Percentiles rank a stretch among this genome's conserved stretches.
Conservation (phyloP, 1,140 invertebrate species). For the Trichonephila clavata region DNA sequence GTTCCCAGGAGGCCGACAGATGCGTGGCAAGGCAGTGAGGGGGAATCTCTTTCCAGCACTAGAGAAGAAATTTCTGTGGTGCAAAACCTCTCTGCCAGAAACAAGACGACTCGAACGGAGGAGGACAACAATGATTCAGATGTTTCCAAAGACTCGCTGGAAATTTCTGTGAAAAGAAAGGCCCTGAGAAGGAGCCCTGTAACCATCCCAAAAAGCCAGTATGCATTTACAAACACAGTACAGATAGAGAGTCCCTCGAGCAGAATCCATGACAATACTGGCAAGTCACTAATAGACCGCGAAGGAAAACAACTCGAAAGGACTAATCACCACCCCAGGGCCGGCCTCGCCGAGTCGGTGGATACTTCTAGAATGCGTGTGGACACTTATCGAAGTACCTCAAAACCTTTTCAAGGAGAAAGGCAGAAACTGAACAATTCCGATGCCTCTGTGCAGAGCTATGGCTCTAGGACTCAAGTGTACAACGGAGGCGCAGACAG, state of each 20-base stretch:
- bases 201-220: not conserved
- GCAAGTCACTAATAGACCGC: not conserved
- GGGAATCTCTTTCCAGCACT: not conserved
- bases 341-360: not conserved
- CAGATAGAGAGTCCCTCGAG: slow-evolving; percentile 9
- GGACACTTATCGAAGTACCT: not conserved
- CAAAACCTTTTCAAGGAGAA: not conserved
- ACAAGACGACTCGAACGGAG: not conserved
- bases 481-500: not conserved
- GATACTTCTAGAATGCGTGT: not conserved
- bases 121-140: slow-evolving; percentile 63
- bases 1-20: not conserved
- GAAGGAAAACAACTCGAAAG: not conserved
- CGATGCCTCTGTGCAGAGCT: slow-evolving; percentile 24
- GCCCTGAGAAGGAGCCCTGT: not conserved
- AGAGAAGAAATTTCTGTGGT: not conserved
- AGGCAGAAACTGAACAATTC: slow-evolving; percentile 28
- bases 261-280: not conserved
- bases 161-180: not conserved
- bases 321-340: not conserved
- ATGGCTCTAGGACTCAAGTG: not conserved
- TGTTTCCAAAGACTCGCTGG: slow-evolving; percentile 67
- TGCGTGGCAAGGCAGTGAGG: not conserved
- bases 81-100: too few species aligned
- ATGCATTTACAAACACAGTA: not conserved